These are phyloP conservation scores for Tricholaema leucomelas DNA, from an alignment of 2,113 vertebrate genomes.

Conservation along the genomic window DNA sequence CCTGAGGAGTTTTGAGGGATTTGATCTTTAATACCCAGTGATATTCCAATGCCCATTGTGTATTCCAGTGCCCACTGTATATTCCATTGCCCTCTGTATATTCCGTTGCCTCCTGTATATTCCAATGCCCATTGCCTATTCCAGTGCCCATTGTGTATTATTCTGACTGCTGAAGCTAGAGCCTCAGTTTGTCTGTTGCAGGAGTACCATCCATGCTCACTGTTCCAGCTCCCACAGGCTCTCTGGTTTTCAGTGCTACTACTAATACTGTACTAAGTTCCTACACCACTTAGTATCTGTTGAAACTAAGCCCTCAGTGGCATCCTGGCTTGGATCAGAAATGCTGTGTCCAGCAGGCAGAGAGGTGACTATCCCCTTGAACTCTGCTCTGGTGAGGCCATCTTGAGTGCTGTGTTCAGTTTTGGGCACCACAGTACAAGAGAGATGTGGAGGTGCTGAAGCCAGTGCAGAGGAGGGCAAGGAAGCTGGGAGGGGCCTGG, in stretches of 20 bases:
- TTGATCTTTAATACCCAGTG: background rate
- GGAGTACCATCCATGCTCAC: background rate
- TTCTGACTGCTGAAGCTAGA: background rate
- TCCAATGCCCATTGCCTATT: background rate
- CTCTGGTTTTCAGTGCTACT: background rate
- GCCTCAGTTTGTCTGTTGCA: background rate
- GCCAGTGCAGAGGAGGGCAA: too few relatives aligned
- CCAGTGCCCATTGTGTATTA: background rate
- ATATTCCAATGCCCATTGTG: too few relatives aligned
- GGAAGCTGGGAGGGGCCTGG: too few relatives aligned
- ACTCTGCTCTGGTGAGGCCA: too few relatives aligned
- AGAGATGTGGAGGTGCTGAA: too few relatives aligned
- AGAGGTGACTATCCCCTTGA: too few relatives aligned
- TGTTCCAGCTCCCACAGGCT: background rate
- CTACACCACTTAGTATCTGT: background rate
- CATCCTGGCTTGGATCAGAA: too few relatives aligned
- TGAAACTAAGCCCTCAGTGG: background rate
- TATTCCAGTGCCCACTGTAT: background rate
- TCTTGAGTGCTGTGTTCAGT: too few relatives aligned
- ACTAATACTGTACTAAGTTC: background rate
- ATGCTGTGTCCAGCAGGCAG: too few relatives aligned
- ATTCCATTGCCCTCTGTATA: background rate
- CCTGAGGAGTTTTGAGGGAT: background rate
- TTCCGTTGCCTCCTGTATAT: background rate
- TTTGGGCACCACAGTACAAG: too few relatives aligned